A percentile compares a stretch with the other conserved stretches of the same genome.
These are phyloP conservation scores for Pardosa pseudoannulata DNA, from an alignment of 2,888 invertebrate species.

Conservation along the genomic window DNA sequence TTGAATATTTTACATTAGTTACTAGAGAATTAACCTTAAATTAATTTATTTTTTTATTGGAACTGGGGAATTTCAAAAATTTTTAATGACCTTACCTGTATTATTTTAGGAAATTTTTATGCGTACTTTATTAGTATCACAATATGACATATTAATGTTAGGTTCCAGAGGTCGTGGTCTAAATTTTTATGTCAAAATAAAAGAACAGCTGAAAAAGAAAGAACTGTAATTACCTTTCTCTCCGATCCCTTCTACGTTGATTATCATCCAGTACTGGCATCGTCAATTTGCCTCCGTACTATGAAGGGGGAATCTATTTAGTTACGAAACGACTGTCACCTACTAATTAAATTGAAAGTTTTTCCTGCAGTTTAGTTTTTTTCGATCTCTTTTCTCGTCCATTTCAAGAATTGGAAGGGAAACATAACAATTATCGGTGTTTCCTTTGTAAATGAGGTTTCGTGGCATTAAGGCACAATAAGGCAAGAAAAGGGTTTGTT, in stretches of 20 bases:
- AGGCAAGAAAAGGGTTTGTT: too few relatives aligned
- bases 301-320: background rate
- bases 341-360: constrained; percentile 17
- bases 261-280: background rate
- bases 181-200: background rate
- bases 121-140: too few relatives aligned
- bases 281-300: background rate
- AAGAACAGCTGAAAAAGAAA: background rate
- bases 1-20: too few relatives aligned
- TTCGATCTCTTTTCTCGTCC: background rate
- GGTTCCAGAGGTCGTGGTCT: too few relatives aligned
- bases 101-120: too few relatives aligned
- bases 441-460: background rate
- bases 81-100: too few relatives aligned
- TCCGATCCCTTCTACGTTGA: background rate
- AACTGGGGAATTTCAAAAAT: too few relatives aligned
- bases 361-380: background rate
- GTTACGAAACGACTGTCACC: constrained; percentile 11
- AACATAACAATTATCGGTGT: constrained; percentile 1
- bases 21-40: too few relatives aligned
- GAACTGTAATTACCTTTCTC: background rate
- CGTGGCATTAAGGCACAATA: background rate
- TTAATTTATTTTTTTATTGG: too few relatives aligned
- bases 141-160: too few relatives aligned
- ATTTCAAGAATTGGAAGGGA: background rate